Conservation (phyloP, 2,113 vertebrate genomes). For the Tachycineta bicolor region DNA sequence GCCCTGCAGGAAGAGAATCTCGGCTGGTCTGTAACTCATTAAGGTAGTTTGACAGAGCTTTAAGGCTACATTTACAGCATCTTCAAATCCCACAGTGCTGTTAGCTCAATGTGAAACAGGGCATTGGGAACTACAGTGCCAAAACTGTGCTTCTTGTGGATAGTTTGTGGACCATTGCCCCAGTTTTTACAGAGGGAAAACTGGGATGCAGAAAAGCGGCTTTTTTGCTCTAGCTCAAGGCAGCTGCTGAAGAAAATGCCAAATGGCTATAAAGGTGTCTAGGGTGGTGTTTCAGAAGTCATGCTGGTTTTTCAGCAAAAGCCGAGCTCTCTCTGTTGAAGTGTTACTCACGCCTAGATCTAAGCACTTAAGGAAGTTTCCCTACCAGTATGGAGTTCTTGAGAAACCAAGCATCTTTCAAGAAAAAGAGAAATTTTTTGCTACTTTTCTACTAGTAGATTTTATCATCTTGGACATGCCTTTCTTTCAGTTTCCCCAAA, state of each 20-base stretch:
- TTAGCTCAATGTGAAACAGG: not conserved
- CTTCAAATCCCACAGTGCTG: not conserved
- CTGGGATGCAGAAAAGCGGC: not conserved
- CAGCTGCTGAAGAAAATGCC: not conserved
- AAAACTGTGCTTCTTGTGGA: not conserved
- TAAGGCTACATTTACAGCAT: not conserved
- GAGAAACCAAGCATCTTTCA: not conserved
- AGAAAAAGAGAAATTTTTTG: not conserved
- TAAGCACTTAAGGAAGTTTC: not conserved
- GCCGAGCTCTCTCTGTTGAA: not conserved
- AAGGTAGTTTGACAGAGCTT: not conserved
- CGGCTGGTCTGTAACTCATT: not conserved
- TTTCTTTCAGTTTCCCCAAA: not conserved
- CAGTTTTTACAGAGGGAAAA: not conserved
- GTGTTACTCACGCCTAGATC: not conserved
- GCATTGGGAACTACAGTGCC: not conserved
- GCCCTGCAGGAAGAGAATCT: not conserved
- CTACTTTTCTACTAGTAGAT: not conserved
- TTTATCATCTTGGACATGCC: not conserved
- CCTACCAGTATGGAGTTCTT: not conserved
- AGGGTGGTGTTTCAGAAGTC: not conserved
- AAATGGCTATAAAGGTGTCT: not conserved
- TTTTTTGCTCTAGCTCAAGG: not conserved
- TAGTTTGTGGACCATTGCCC: not conserved
- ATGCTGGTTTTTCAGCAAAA: not conserved